Conservation (phyloP, 2,113 vertebrate species). For the Pithys albifrons region DNA sequence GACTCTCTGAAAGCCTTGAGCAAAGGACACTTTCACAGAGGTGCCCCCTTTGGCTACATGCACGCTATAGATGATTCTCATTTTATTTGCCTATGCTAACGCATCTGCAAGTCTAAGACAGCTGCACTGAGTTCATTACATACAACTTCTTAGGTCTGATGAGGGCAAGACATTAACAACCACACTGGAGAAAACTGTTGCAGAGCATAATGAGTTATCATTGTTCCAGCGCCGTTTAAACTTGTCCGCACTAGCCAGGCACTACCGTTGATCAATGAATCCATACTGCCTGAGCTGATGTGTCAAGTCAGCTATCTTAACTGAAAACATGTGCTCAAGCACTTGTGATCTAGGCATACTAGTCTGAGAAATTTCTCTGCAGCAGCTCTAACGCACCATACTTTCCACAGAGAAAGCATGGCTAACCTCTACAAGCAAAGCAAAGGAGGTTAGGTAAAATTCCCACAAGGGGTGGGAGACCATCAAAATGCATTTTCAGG, state of each 20-base stretch:
- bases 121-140: background rate
- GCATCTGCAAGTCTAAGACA: background rate
- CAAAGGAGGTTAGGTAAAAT: background rate
- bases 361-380: background rate
- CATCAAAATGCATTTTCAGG: background rate
- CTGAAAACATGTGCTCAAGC: background rate
- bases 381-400: background rate
- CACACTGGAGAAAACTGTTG: background rate
- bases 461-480: background rate
- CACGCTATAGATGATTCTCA: background rate
- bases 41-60: background rate
- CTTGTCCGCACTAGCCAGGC: background rate
- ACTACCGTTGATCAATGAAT: background rate
- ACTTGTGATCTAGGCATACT: background rate
- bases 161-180: background rate
- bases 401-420: background rate
- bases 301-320: background rate
- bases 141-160: background rate
- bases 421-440: background rate
- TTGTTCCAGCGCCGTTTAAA: background rate
- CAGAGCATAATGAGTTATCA: background rate
- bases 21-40: background rate
- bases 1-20: background rate
- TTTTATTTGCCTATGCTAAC: background rate
- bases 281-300: background rate